Base-by-base conservation (phyloP, 2,888 invertebrate genomes). In the Pelosia muscerda region DNA sequence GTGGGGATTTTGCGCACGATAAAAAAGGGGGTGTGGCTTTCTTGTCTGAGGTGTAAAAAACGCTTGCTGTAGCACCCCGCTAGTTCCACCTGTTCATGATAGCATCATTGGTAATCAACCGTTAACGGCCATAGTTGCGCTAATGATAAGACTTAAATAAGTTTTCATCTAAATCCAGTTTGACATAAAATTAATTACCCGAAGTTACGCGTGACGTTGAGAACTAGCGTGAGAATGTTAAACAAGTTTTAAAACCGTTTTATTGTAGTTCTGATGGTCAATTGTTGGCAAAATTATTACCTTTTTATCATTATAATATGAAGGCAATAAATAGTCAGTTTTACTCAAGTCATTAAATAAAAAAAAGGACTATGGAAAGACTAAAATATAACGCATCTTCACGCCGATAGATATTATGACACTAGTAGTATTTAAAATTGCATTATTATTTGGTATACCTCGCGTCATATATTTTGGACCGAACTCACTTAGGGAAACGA, bases 241-340 rank as follows among this genome's bases (percentile, higher is more conserved):
- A 49, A n/a, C 49, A 6, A 49, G n/a, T n/a, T 49, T n/a, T 49
- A n/a, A 2, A 49, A n/a, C n/a, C n/a, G n/a, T n/a, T 2, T 49
- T 49, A 49, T 49, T 49, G n/a, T 49, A n/a, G 49, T 49, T n/a
- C n/a, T 49, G 49, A 49, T 19, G 49, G n/a, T 49, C 49, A 49
- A n/a, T n/a, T 49, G 49, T 49, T 38, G 4, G 15, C 0, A 2
- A 49, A 19, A 42, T 42, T 38, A 15, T 42, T 42, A 13, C 1
- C 10, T 42, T 42, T 42, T 19, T 42, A 42, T 19, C 5, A 19
- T 42, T 6, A 42, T 19, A 42, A 42, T 42, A 42, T 42, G 19
- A 19, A 19, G 42, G 42, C 19, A 42, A 49, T 49, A 49, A 6
- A 31, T 49, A 49, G 2, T 19, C n/a, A 49, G n/a, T 19, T 42